A percentile compares a stretch with the other conserved stretches of the same genome.
Conservation (phyloP, 2,797 vertebrate species). For the Graptemys geographica region DNA sequence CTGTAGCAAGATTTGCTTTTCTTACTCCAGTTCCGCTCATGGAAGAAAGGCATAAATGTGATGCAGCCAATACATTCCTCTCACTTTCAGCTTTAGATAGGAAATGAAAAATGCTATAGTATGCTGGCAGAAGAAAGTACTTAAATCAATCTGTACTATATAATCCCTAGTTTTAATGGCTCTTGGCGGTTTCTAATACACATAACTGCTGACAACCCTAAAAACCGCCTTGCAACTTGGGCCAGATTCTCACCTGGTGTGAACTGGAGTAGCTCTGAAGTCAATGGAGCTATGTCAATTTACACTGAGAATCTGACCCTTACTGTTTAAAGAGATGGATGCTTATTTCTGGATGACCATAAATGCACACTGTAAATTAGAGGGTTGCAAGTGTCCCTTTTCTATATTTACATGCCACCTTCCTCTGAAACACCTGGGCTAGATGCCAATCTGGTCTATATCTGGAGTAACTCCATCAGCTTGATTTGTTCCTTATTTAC, state of each 20-base stretch:
- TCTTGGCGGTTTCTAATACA: neutral
- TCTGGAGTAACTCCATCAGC: neutral
- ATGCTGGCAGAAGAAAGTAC: neutral
- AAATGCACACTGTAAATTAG: neutral
- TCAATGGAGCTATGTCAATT: neutral
- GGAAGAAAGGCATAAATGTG: neutral
- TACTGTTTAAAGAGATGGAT: neutral
- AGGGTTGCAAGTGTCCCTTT: neutral
- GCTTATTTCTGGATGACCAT: neutral
- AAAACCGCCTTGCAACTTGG: neutral
- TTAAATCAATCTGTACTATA: neutral
- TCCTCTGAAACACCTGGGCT: neutral
- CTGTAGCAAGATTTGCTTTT: neutral
- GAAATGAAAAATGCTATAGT: neutral
- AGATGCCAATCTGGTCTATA: neutral
- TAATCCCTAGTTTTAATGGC: neutral
- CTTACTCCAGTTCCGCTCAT: neutral
- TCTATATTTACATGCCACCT: neutral
- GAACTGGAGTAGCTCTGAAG: neutral
- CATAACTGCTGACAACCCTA: neutral
- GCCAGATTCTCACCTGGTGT: neutral
- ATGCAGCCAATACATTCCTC: neutral
- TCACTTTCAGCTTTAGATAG: neutral
- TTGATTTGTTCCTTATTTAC: neutral
- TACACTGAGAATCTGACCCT: neutral